Evolutionary conservation across 2,797 vertebrate genomes (phyloP).

Genomic region (Heliangelus exortis): DNA sequence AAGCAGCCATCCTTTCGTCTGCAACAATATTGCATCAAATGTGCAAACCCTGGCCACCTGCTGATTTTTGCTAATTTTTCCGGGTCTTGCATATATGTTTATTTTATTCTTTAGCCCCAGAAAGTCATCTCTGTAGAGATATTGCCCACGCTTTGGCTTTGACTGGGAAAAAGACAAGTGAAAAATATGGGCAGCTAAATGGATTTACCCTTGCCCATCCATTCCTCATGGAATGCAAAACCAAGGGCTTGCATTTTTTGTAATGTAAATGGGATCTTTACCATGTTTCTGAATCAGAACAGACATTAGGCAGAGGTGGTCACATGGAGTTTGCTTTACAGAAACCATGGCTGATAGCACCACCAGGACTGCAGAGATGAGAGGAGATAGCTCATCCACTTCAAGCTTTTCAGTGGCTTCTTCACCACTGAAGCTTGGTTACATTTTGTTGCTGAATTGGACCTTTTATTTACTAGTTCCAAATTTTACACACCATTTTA

Average conservation of each 20-base stretch:
- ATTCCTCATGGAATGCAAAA: background rate
- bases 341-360: background rate
- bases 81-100: background rate
- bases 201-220: background rate
- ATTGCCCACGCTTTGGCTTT: background rate
- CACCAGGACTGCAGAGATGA: background rate
- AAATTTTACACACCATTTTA: constrained; percentile 43
- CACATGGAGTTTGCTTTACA: background rate
- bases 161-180: background rate
- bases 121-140: background rate
- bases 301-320: background rate
- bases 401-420: background rate
- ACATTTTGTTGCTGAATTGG: background rate
- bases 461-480: constrained; percentile 39
- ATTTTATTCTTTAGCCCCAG: background rate
- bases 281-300: background rate
- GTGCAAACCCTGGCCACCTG: background rate
- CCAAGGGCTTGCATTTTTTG: background rate
- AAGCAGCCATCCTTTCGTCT: background rate
- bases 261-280: background rate
- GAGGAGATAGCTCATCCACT: background rate
- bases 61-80: background rate
- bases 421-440: background rate
- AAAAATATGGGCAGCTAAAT: background rate
- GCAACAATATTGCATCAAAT: background rate